Conservation (phyloP, 2,797 vertebrate species). For the Sebastes diploproa region DNA sequence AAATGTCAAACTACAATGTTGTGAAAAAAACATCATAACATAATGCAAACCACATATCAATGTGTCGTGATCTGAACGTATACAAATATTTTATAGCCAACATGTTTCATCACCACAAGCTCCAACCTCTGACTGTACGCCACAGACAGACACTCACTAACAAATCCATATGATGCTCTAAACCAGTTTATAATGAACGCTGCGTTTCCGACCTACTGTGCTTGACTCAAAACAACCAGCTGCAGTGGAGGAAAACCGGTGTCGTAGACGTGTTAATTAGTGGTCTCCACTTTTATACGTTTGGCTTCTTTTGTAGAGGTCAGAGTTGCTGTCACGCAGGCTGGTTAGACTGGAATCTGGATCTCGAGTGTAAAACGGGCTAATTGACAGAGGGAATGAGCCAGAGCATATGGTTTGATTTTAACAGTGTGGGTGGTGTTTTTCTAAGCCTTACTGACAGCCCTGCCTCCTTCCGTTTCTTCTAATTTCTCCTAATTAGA, state of each 20-base stretch:
- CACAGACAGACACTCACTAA: not conserved
- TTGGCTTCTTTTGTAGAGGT: conserved; percentile 73
- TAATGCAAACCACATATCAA: conserved; percentile 28
- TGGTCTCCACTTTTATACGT: conserved; percentile 62
- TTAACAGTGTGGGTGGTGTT: conserved; percentile 83
- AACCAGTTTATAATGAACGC: not conserved
- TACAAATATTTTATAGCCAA: conserved; percentile 27
- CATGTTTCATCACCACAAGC: conserved; percentile 17
- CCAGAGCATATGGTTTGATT: conserved; percentile 83
- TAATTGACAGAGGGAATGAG: conserved; percentile 77
- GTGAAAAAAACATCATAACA: conserved; percentile 36
- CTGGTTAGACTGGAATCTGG: conserved; percentile 74
- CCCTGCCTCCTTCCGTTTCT: conserved; percentile 78
- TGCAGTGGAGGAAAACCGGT: conserved; percentile 44
- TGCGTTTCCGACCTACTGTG: not conserved
- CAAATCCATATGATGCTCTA: not conserved
- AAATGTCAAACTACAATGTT: conserved; percentile 37
- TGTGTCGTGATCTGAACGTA: conserved; percentile 4
- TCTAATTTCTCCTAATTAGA: conserved; percentile 82
- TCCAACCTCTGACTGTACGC: not conserved
- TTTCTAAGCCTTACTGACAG: conserved; percentile 74
- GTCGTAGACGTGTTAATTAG: conserved; percentile 71
- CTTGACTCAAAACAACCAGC: conserved; percentile 47
- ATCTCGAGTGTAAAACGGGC: conserved; percentile 70
- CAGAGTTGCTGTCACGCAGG: conserved; percentile 73